Percentiles rank a stretch among this genome's conserved stretches.
Evolutionary conservation across 2,888 invertebrate species (phyloP).

Genomic region (Poecilobothrus nobilitatus): DNA sequence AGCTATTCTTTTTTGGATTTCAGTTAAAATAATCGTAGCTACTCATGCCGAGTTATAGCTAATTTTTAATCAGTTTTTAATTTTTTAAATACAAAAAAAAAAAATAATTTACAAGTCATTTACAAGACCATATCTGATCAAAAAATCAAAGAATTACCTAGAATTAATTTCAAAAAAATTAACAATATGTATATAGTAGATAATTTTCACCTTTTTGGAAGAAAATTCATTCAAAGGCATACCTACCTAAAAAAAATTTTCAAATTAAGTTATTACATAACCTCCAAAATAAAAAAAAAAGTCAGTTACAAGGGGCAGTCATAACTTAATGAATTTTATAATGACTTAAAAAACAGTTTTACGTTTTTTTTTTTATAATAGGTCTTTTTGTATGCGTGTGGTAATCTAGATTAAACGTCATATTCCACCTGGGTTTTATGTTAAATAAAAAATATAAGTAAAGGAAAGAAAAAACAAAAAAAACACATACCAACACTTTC

Average conservation of each 20-base stretch:
- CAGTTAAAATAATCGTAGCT: background rate
- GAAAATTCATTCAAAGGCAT: no score
- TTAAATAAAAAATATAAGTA: background rate
- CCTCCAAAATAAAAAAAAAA: background rate
- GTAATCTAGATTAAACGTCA: conserved; percentile 1
- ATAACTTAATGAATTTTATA: background rate
- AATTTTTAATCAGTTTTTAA: background rate
- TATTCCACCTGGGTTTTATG: background rate
- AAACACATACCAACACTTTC: no score
- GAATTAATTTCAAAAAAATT: background rate
- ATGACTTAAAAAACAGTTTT: background rate
- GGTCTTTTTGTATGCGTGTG: background rate
- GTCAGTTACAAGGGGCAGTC: background rate
- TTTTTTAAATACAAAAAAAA: background rate
- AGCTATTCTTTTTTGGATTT: no score
- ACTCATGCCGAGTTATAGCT: background rate
- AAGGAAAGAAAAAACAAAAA: background rate
- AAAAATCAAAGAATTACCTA: background rate
- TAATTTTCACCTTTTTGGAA: no score
- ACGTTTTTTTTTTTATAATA: background rate
- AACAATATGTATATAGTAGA: no score
- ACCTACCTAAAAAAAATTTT: background rate
- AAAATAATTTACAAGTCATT: background rate
- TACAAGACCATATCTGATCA: background rate
- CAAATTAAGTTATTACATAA: background rate